Evolutionary conservation across 1,140 invertebrate genomes (phyloP), one percentile per base, ranked within the genome.

Genomic region (Brachionus calyciflorus): DNA sequence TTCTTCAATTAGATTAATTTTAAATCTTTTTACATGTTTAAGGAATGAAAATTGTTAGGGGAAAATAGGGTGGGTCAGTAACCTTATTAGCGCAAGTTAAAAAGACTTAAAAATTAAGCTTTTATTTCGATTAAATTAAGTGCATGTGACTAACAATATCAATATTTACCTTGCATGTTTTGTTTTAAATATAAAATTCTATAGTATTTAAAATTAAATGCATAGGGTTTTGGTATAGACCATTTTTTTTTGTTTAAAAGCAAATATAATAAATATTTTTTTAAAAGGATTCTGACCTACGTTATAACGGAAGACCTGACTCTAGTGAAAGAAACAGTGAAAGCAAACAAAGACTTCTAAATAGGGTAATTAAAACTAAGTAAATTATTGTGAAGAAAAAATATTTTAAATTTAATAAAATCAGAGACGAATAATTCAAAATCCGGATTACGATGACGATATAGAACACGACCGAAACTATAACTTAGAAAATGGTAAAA

Each of bases 381-480:
- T n/a, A n/a, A n/a, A n/a, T 24, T 51, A 28, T 30, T 28, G 5
- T 28, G 10, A 28, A 14, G 30, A 48, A 46, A 17, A 17, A 30
- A 30, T 4, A n/a, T 19, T n/a, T 17, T 17, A n/a, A 28, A 3
- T 70, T 49, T 70, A 46, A 24, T 17, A 17, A 17, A 6, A n/a
- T 44, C 12, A 73, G 69, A 49, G 69, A 41, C 44, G 69, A 51
- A 73, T 73, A 14, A 40, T 73, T 12, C 17, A 51, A 19, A 26
- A 51, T 12, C 48, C 28, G 46, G 69, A 49, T 55, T 37, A 73
- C 14, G 69, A 73, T 41, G 46, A 49, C 12, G 69, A 73, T 41
- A 30, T 53, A 5, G 69, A 73, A 55, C 51, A 73, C 30, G 69
- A 73, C n/a, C 19, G 69, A 73, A 24, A 55, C 33, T 49, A 51